A percentile compares a stretch with the other conserved stretches of the same genome.
Conservation (phyloP, 2,888 invertebrate species). For the Platycheirus albimanus region DNA sequence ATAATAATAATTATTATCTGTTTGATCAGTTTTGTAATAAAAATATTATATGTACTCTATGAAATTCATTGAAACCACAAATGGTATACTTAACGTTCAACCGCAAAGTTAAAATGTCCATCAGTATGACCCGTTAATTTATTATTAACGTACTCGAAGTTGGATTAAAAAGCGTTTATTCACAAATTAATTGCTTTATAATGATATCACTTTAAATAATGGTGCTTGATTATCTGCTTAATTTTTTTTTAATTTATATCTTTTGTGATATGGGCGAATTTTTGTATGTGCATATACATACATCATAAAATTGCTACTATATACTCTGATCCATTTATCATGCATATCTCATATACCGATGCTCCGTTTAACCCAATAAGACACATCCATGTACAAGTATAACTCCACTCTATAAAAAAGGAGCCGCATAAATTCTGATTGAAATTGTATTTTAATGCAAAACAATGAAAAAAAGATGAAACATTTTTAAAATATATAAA, state of each 20-base stretch:
- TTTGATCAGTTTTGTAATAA: no score
- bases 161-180: constrained; percentile 47
- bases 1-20: no score
- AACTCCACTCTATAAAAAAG: constrained; percentile 9
- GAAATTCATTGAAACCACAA: background rate
- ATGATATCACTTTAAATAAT: constrained; percentile 55
- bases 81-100: background rate
- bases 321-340: constrained; percentile 22
- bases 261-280: constrained; percentile 14
- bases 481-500: constrained; percentile 48
- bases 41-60: no score
- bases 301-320: constrained; percentile 30
- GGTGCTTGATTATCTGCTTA: constrained; percentile 46
- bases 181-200: constrained; percentile 41
- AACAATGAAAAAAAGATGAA: constrained; percentile 18
- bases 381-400: background rate
- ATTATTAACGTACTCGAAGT: constrained; percentile 34
- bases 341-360: constrained; percentile 4
- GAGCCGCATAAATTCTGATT: constrained; percentile 51
- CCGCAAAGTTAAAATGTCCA: constrained; percentile 18
- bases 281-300: background rate
- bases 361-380: constrained; percentile 30
- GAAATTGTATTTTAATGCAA: constrained; percentile 67
- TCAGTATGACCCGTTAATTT: constrained; percentile 24
- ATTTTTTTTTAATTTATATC: constrained; percentile 43